These are phyloP conservation scores for Idaea dimidiata DNA, from an alignment of 2,888 invertebrate species.

Conservation along the genomic window DNA sequence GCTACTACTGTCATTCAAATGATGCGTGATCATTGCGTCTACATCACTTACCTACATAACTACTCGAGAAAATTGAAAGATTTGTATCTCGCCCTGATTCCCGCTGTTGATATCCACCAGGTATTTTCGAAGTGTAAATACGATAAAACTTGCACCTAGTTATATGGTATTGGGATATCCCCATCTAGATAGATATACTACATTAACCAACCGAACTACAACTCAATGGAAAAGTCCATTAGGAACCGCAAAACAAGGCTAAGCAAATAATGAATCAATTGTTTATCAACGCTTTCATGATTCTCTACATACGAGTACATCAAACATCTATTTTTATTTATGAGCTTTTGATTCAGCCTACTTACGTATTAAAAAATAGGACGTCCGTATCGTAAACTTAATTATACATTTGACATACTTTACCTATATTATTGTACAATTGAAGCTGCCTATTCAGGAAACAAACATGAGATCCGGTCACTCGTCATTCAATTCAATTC, in stretches of 20 bases:
- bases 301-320: constrained; percentile 1
- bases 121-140: neutral
- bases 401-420: neutral
- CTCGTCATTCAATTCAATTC: no score
- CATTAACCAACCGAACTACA: neutral
- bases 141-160: neutral
- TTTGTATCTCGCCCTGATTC: neutral
- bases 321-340: neutral
- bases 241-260: neutral
- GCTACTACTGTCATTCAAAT: constrained; percentile 15
- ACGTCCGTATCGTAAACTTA: constrained; percentile 1
- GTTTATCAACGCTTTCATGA: neutral
- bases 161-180: neutral
- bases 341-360: neutral
- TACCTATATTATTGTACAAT: neutral
- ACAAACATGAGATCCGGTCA: neutral
- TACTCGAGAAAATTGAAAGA: constrained; percentile 10
- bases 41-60: neutral
- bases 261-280: neutral
- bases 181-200: neutral
- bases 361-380: neutral
- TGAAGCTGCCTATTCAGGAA: neutral
- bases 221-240: neutral
- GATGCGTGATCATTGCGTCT: neutral
- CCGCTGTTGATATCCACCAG: neutral